Percentiles rank a stretch among this genome's conserved stretches.
Evolutionary conservation across 2,888 invertebrate genomes (phyloP).

Genomic region (Eupithecia insigniata): DNA sequence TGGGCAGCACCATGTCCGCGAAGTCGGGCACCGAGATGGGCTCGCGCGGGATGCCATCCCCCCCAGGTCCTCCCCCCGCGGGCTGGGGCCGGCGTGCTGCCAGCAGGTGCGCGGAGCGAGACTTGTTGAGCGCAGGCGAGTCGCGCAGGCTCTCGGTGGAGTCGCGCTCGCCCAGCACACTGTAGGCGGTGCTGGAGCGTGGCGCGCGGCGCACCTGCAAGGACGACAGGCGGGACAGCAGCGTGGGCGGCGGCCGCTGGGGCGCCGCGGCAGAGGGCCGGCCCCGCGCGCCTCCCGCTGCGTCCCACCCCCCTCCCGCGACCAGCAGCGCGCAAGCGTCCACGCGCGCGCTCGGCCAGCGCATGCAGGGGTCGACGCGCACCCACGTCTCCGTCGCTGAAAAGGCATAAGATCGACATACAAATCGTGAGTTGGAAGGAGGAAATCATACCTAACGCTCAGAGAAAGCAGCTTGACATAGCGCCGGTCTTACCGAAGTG

Average conservation of each 20-base stretch:
- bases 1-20: constrained; percentile 85
- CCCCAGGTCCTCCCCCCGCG: constrained; percentile 47
- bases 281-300: constrained; percentile 61
- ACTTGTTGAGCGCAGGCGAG: constrained; percentile 78
- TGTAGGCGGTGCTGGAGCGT: constrained; percentile 88
- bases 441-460: neutral
- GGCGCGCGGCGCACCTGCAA: constrained; percentile 87
- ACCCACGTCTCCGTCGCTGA: constrained; percentile 91
- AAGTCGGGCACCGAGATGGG: constrained; percentile 91
- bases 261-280: constrained; percentile 59
- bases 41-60: constrained; percentile 83
- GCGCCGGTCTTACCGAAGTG: constrained; percentile 86
- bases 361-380: constrained; percentile 85
- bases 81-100: constrained; percentile 55
- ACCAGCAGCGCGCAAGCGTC: constrained; percentile 88
- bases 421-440: neutral
- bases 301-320: constrained; percentile 55
- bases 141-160: constrained; percentile 86
- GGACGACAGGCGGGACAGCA: constrained; percentile 88
- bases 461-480: neutral
- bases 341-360: constrained; percentile 87
- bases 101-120: constrained; percentile 80
- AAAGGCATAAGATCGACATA: neutral
- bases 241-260: constrained; percentile 69
- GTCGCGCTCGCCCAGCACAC: constrained; percentile 86